A percentile compares a stretch with the other conserved stretches of the same genome.
These are phyloP conservation scores for Theocolax elegans DNA, from an alignment of 1,140 invertebrate species.

Conservation along the genomic window DNA sequence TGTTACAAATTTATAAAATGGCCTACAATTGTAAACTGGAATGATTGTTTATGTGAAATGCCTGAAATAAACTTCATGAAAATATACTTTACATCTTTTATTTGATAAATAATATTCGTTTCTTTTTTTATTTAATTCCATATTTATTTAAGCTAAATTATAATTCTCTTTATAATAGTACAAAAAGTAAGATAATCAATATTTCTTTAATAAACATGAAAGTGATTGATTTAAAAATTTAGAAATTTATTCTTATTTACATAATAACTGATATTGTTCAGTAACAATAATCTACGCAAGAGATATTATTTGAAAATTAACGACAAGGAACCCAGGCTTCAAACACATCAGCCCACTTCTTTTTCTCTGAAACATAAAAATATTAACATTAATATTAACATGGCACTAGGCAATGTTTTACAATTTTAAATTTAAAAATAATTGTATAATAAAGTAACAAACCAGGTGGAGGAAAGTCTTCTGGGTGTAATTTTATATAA, in stretches of 20 bases:
- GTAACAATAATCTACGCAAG: slow-evolving; percentile 30
- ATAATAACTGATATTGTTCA: not conserved
- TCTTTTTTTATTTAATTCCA: not conserved
- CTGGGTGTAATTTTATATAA: slow-evolving; percentile 33
- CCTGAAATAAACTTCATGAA: slow-evolving; percentile 35
- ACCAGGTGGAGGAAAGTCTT: slow-evolving; percentile 27
- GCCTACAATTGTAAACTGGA: slow-evolving; percentile 35
- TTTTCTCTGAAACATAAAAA: slow-evolving; percentile 20
- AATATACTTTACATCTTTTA: slow-evolving; percentile 1
- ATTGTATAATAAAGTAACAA: not conserved
- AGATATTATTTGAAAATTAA: slow-evolving; percentile 9
- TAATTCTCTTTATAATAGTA: too few relatives aligned
- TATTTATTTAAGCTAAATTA: too few relatives aligned
- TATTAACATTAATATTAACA: not conserved
- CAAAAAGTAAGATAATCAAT: too few relatives aligned
- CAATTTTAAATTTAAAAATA: slow-evolving; percentile 5
- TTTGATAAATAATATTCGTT: not conserved
- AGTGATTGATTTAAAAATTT: too few relatives aligned
- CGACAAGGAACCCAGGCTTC: slow-evolving; percentile 17
- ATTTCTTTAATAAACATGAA: too few relatives aligned
- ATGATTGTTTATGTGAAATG: slow-evolving; percentile 40
- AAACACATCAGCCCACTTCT: slow-evolving; percentile 19
- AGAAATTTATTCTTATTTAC: slow-evolving; percentile 22
- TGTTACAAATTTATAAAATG: slow-evolving; percentile 41
- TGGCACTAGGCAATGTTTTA: too few relatives aligned